phyloP scores from a whole-genome alignment of 2,113 vertebrate genomes.

The Climacteris rufus region DNA sequence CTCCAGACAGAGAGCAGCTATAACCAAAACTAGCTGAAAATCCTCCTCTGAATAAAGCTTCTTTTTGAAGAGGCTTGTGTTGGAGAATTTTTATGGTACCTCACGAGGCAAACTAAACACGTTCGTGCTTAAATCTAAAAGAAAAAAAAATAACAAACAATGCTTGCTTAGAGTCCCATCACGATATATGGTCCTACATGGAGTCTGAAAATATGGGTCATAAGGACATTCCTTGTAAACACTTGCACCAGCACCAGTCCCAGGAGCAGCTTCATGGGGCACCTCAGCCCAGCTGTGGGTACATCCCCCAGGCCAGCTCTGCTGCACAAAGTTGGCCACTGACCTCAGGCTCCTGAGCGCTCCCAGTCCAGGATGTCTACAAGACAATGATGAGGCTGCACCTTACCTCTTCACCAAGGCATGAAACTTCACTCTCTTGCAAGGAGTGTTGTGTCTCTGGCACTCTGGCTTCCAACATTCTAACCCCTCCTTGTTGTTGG shows the following conservation, averaged over 20 bases:
- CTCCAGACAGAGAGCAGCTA: background rate
- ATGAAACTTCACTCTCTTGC: background rate
- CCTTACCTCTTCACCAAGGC: background rate
- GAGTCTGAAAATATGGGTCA: background rate
- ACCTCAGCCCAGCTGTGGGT: background rate
- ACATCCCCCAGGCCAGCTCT: background rate
- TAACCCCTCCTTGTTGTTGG: background rate
- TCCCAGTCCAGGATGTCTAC: background rate
- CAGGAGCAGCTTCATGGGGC: background rate
- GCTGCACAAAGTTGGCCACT: background rate
- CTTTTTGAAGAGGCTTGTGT: background rate
- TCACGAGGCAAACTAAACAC: background rate
- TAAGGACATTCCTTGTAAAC: background rate
- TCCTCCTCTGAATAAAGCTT: background rate
- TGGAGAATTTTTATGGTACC: background rate
- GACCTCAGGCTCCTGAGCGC: rapidly evolving
- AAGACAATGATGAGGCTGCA: background rate
- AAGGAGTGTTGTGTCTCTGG: background rate
- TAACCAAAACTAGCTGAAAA: background rate
- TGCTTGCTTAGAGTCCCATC: background rate
- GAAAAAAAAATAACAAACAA: background rate
- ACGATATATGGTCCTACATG: rapidly evolving
- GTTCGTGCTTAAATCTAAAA: background rate
- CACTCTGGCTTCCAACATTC: background rate
- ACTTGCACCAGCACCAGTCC: background rate